Evolutionary conservation across 2,797 vertebrate genomes (phyloP).

Genomic region (Heteromormyrus szaboi): DNA sequence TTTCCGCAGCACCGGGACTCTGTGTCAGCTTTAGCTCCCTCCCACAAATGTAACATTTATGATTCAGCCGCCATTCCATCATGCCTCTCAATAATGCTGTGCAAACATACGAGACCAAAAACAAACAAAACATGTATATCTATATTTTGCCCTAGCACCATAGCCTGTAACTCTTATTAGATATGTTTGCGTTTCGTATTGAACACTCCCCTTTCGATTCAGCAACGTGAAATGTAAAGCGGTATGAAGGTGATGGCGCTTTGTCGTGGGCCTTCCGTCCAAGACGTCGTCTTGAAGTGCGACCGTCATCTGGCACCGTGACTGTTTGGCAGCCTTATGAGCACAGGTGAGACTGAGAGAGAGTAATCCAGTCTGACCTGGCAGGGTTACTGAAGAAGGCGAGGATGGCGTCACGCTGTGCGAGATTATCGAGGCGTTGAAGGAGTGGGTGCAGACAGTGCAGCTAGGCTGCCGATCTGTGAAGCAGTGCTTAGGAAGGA

Average conservation of each 20-base stretch:
- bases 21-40: not conserved
- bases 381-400: not conserved
- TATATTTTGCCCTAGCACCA: not conserved
- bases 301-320: not conserved
- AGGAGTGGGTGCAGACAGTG: not conserved
- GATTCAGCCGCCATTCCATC: conserved; percentile 17
- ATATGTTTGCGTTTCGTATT: not conserved
- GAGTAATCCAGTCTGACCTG: not conserved
- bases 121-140: not conserved
- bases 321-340: not conserved
- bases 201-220: not conserved
- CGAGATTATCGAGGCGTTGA: not conserved
- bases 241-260: not conserved
- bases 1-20: conserved; percentile 15
- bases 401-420: not conserved
- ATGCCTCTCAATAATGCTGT: not conserved
- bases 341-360: not conserved
- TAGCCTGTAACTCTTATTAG: not conserved
- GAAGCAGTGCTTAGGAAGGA: not conserved
- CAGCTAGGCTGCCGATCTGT: not conserved
- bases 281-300: not conserved
- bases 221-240: not conserved
- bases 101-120: conserved; percentile 6
- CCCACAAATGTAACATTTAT: conserved; percentile 22
- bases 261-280: not conserved